Evolutionary conservation across 2,113 vertebrate genomes (phyloP), one percentile per base, ranked within the genome.

Genomic region (Eleginops maclovinus): DNA sequence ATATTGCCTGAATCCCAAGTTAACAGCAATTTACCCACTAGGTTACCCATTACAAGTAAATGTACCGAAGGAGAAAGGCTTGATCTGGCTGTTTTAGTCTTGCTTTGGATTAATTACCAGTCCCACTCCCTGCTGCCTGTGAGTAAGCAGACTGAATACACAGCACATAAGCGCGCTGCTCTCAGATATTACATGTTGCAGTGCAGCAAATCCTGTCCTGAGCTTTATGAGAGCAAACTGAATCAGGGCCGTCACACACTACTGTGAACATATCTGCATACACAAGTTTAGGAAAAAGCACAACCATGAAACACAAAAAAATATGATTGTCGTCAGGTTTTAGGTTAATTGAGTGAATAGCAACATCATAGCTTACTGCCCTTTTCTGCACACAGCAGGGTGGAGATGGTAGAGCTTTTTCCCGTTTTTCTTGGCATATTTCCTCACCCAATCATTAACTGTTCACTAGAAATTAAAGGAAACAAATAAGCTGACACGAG

Each of bases 301-400:
- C 41, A 50, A 77, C 40, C 50, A 72, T 73, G 67, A 66, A 87
- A 58, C 58, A 82, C 77, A 36, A 28, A 78, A 53, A 66, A 77
- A 74, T 64, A 79, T 77, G 91, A 93, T 90, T 93, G 90, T 93
- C 91, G 19, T 70, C 70, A 40, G 82, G 49, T 76, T 82, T 78
- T 49, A 26, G 54, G 59, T 58, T 66, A n/a, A 9, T 63, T 53
- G 26, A 43, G 82, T 62, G 67, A 78, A 81, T 26, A 73, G 72
- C 56, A 75, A 51, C 76, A 44, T 61, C 74, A 26, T 40, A 54
- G 60, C 83, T 70, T 67, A 54, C 58, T 58, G 78, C 67, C 65
- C 72, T 62, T 51, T 21, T 36, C 71, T 59, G 31, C 71, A 88
- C 69, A 77, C 75, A 68, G 78, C 21, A 68, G 60, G 54, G 55